Evolutionary conservation across 2,113 vertebrate species (phyloP).

Genomic region (Orycteropus afer): DNA sequence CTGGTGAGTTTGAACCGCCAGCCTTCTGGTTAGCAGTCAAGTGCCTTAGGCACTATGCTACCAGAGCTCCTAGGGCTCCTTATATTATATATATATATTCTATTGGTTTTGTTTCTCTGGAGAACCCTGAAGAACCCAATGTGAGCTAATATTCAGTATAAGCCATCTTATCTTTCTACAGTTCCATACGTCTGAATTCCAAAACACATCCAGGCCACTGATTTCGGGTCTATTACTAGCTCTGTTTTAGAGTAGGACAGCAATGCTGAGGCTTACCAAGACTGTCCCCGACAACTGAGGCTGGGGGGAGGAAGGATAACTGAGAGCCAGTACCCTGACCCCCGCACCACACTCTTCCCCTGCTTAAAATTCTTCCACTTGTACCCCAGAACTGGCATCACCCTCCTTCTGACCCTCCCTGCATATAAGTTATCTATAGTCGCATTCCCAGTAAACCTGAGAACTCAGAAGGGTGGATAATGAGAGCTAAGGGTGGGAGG

Average conservation of each 20-base stretch:
- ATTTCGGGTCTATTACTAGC: not conserved
- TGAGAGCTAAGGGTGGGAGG: too few species aligned
- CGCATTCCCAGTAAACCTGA: not conserved
- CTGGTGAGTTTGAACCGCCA: too few species aligned
- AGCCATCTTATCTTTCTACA: not conserved
- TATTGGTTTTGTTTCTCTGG: too few species aligned
- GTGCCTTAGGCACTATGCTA: too few species aligned
- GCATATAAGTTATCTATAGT: fast-evolving
- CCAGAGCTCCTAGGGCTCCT: too few species aligned
- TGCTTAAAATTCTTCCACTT: fast-evolving
- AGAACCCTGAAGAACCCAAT: too few species aligned
- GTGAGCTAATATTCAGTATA: not conserved
- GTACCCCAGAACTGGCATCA: fast-evolving
- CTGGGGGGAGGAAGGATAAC: not conserved
- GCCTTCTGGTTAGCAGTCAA: too few species aligned
- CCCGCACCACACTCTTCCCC: not conserved
- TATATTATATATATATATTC: too few species aligned
- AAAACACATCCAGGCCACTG: not conserved
- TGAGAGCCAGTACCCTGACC: not conserved
- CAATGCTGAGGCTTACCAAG: not conserved
- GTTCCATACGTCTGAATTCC: fast-evolving
- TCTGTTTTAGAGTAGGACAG: not conserved
- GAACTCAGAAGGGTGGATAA: not conserved
- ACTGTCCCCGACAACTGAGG: not conserved
- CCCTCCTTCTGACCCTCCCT: too few species aligned